These are phyloP conservation scores for Semnornis frantzii DNA, from an alignment of 2,113 vertebrate genomes.

Conservation along the genomic window DNA sequence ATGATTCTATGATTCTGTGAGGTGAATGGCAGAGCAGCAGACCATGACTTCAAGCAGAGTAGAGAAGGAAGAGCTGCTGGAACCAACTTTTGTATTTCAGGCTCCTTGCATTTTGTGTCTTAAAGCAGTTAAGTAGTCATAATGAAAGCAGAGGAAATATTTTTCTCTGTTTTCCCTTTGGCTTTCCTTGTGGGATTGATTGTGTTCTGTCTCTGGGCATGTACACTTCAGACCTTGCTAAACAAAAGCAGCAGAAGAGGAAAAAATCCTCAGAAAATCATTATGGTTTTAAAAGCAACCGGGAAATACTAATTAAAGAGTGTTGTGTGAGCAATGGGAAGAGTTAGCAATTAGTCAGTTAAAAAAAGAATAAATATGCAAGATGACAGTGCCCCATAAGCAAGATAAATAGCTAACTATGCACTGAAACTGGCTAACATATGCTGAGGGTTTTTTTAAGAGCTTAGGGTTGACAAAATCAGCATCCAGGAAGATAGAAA, in stretches of 20 bases:
- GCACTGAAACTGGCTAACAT: constrained; percentile 37
- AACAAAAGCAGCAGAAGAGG: neutral
- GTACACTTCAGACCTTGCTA: neutral
- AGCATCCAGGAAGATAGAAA: constrained; percentile 41
- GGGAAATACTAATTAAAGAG: constrained; percentile 17
- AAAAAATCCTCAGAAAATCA: constrained; percentile 1
- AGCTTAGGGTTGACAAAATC: constrained; percentile 57
- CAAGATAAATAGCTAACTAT: constrained; percentile 51
- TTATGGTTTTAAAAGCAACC: neutral
- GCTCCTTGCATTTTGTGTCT: neutral
- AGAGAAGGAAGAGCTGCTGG: neutral
- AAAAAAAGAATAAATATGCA: neutral
- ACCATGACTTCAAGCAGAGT: neutral
- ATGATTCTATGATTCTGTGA: too few species aligned
- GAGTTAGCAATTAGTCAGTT: constrained; percentile 19
- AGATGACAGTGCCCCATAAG: constrained; percentile 33
- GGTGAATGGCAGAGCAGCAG: neutral
- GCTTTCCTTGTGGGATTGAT: neutral
- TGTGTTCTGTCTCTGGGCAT: neutral
- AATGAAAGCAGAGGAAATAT: neutral
- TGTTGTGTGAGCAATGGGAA: neutral
- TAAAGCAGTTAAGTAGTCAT: neutral
- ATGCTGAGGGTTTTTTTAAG: constrained; percentile 10
- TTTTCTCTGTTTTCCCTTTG: neutral
- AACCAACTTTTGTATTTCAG: neutral